phyloP scores from a whole-genome alignment of 2,797 vertebrate genomes.

The Lindbergichthys nudifrons region DNA sequence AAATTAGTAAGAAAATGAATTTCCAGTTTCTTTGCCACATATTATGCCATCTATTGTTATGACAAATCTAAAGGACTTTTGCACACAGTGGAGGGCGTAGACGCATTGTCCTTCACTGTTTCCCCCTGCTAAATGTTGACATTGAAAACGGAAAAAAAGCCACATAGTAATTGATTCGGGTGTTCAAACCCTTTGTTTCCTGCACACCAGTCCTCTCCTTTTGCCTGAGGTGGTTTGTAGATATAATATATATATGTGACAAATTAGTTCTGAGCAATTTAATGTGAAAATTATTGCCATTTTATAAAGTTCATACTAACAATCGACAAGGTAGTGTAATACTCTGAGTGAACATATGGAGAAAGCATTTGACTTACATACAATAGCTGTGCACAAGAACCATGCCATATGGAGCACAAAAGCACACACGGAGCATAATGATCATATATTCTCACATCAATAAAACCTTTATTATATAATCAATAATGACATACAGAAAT shows the following conservation, averaged over 20 bases:
- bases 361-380: conserved; percentile 25
- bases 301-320: conserved; percentile 7
- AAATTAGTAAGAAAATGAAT: not conserved
- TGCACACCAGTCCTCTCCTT: not conserved
- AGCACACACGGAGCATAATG: conserved; percentile 10
- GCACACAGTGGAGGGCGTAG: no score
- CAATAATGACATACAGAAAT: conserved; percentile 1
- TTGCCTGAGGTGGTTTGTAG: not conserved
- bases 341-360: conserved; percentile 32
- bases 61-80: not conserved
- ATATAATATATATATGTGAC: not conserved
- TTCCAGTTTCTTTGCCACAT: not conserved
- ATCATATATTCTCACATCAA: conserved; percentile 35
- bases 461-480: conserved; percentile 19
- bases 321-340: conserved; percentile 3
- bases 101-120: not conserved
- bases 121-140: not conserved
- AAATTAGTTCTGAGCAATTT: conserved; percentile 20
- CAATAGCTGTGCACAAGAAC: conserved; percentile 17
- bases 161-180: not conserved
- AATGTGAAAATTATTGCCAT: conserved; percentile 28
- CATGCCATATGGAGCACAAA: not conserved
- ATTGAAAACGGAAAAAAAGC: not conserved
- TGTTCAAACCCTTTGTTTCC: not conserved
- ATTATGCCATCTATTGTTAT: not conserved